These are phyloP conservation scores for Ceuthmochares aereus DNA, from an alignment of 2,113 vertebrate genomes.

Conservation along the genomic window DNA sequence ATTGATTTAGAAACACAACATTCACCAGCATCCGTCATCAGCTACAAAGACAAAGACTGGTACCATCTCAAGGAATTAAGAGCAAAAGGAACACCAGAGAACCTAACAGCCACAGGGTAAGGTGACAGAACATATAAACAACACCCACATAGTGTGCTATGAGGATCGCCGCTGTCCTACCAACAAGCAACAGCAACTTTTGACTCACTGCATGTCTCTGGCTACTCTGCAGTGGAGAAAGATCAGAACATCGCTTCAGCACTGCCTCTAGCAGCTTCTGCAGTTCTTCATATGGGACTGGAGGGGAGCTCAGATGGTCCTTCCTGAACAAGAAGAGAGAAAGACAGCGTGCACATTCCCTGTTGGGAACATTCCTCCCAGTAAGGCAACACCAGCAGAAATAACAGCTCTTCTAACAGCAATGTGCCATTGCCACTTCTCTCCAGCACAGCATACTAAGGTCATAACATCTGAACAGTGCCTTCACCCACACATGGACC, in stretches of 20 bases:
- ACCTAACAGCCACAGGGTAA: neutral
- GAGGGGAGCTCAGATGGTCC: constrained; percentile 85
- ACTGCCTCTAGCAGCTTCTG: constrained; percentile 80
- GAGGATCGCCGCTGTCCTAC: neutral
- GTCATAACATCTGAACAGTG: neutral
- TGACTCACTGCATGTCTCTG: constrained; percentile 69
- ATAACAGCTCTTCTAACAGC: neutral
- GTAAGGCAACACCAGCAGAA: neutral
- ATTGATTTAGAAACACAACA: neutral
- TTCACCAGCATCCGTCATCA: neutral
- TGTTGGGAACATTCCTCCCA: neutral
- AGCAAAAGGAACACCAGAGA: neutral
- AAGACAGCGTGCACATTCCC: neutral
- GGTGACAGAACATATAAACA: neutral
- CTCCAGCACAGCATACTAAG: neutral
- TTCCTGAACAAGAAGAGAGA: constrained; percentile 77
- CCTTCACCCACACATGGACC: neutral
- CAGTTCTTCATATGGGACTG: constrained; percentile 85
- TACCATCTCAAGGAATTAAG: neutral
- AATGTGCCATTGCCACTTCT: neutral
- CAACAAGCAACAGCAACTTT: neutral
- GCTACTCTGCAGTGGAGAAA: constrained; percentile 64
- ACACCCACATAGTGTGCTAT: neutral
- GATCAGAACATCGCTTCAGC: constrained; percentile 80
- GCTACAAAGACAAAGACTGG: neutral